A percentile compares a stretch with the other conserved stretches of the same genome.
Conservation (phyloP, 2,113 vertebrate species). For the Chionis minor region DNA sequence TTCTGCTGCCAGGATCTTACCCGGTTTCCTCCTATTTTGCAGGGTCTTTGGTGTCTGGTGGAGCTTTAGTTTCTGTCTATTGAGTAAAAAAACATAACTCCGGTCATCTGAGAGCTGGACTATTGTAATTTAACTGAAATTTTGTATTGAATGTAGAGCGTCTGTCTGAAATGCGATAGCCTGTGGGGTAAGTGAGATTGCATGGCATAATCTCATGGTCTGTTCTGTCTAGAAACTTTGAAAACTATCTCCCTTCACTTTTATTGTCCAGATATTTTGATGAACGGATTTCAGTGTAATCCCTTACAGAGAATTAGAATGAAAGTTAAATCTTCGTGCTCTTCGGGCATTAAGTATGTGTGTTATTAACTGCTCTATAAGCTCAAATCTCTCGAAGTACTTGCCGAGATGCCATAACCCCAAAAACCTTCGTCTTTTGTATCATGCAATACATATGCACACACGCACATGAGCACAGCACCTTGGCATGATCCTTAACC, state of each 20-base stretch:
- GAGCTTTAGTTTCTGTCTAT: not conserved
- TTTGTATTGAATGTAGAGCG: not conserved
- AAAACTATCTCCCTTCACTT: not conserved
- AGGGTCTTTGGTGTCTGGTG: not conserved
- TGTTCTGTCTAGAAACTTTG: not conserved
- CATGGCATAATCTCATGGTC: not conserved
- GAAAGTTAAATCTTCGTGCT: not conserved
- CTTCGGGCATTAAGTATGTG: not conserved
- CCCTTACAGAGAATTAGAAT: not conserved
- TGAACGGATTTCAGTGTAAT: not conserved
- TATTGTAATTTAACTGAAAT: not conserved
- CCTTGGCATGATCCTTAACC: not conserved
- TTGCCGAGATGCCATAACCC: not conserved
- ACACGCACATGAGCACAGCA: rapidly evolving
- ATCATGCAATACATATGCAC: not conserved
- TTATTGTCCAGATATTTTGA: not conserved
- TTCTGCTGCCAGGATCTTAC: not conserved
- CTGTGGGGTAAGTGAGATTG: not conserved
- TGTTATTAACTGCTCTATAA: not conserved
- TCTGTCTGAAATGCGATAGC: not conserved
- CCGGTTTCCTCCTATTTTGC: not conserved
- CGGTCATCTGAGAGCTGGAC: not conserved
- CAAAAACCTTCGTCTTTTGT: not conserved
- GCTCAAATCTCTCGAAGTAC: not conserved
- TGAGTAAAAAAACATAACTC: not conserved